These are phyloP conservation scores for Clepsis dumicolana DNA, from an alignment of 2,888 invertebrate species.

Conservation along the genomic window DNA sequence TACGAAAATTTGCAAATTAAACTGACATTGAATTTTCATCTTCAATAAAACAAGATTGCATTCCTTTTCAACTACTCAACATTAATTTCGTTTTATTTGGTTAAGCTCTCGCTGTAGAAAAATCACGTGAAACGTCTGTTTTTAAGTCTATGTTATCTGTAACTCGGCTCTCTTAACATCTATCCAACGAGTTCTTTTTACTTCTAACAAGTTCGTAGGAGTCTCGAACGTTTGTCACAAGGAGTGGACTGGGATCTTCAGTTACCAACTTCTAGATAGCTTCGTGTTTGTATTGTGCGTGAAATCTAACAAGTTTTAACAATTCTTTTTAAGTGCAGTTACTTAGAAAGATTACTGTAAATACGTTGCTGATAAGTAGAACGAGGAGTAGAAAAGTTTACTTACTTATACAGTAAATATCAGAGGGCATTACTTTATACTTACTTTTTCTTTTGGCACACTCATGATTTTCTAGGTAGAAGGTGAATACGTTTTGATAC, in stretches of 20 bases:
- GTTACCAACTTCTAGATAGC: conserved; percentile 63
- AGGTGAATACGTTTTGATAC: too few species aligned
- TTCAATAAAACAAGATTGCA: too few species aligned
- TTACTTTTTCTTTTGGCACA: not conserved
- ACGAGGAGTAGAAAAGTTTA: conserved; percentile 19
- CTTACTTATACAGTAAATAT: not conserved
- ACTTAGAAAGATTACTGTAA: conserved; percentile 16
- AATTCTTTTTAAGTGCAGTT: conserved; percentile 21
- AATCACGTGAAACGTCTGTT: conserved; percentile 1
- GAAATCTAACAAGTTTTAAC: conserved; percentile 31
- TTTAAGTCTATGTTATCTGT: conserved; percentile 18
- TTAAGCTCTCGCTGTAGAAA: not conserved
- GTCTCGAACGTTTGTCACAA: conserved; percentile 78
- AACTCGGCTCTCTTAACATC: conserved; percentile 61
- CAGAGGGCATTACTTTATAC: not conserved
- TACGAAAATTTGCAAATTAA: too few species aligned
- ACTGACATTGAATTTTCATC: too few species aligned
- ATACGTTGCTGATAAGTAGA: conserved; percentile 5
- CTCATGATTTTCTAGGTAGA: not conserved
- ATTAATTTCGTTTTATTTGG: too few species aligned
- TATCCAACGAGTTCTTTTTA: conserved; percentile 75
- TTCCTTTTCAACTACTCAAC: too few species aligned
- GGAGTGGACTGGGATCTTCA: conserved; percentile 72
- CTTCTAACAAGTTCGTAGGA: conserved; percentile 78
- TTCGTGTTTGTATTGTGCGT: conserved; percentile 51